Base-by-base conservation (phyloP, 2,797 vertebrate genomes). In the Gadopsis bispinosus region DNA sequence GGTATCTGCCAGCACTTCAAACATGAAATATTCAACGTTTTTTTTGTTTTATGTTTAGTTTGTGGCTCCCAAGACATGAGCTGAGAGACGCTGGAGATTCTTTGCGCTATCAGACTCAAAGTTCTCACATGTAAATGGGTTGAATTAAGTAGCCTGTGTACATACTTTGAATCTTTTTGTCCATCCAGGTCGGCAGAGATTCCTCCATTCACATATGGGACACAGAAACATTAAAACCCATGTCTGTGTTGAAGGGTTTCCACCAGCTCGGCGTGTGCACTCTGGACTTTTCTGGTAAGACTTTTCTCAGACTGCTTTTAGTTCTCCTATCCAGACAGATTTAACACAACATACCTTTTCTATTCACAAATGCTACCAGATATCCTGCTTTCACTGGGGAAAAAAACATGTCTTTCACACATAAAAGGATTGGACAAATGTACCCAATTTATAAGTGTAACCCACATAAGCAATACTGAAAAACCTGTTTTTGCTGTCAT, bases 231-330 rank as follows among this genome's bases (percentile, higher is more conserved):
- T 92, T 98, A 91, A 99, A 97, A 89, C 96, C 98, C 58, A 91
- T 99, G 81, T 99, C 98, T 0, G 95, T 99, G 78, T 93, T 99
- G 92, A 99, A 96, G 92, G 98, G 98, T 89, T 97, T 96, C 91
- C 98, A 99, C 90, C 98, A 99, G 47, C 96, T 96, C n/a, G 98
- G 98, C 79, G 95, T 99, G 70, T 99, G 98, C 75, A 95, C 98
- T 75, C 94, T 99, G 87, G 98, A 99, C 92, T 99, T 99, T 90
- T 99, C 98, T 95, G 98, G 98, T 99, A 96, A 77, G 7, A 10
- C 35, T 48, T 72, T 76, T 63, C 47, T 62, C 48, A 54, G 17
- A 22, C 61, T 72, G 45, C 3, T 22, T 67, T 22, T 53, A 56
- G 5, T 11, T 48, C 50, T 53, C 39, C 19, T 9, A 22, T 73